Conservation (phyloP, 1,140 invertebrate genomes). For the Ruditapes philippinarum region DNA sequence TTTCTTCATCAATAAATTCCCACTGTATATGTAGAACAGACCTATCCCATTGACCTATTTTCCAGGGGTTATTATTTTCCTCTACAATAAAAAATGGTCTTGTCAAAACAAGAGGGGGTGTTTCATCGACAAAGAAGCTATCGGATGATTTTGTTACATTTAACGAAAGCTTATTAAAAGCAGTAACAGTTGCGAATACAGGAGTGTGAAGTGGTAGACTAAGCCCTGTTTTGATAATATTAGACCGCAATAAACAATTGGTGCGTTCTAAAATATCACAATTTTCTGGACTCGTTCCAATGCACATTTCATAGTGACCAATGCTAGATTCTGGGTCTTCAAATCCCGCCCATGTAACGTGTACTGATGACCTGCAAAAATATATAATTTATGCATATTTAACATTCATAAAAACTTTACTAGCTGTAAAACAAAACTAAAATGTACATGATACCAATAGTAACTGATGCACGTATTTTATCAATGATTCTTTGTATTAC, state of each 20-base stretch:
- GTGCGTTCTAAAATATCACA: slow-evolving; percentile 19
- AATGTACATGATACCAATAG: no score
- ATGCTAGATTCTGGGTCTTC: slow-evolving; percentile 63
- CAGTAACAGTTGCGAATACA: slow-evolving; percentile 54
- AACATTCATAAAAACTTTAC: no score
- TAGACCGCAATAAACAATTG: not conserved
- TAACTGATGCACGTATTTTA: no score
- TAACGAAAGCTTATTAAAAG: slow-evolving; percentile 56
- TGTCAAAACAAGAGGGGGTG: not conserved
- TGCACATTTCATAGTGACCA: slow-evolving; percentile 60
- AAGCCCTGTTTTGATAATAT: slow-evolving; percentile 23
- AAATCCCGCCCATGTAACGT: slow-evolving; percentile 61
- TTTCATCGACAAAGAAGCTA: slow-evolving; percentile 39
- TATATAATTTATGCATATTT: no score
- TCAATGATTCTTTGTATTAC: not conserved
- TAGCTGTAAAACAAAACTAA: no score
- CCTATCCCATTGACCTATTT: slow-evolving; percentile 54
- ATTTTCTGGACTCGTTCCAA: not conserved
- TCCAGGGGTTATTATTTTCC: not conserved
- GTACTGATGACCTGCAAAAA: no score
- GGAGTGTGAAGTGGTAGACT: slow-evolving; percentile 32
- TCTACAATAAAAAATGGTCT: slow-evolving; percentile 3
- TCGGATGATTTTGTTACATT: slow-evolving; percentile 47
- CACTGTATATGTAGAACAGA: slow-evolving; percentile 69
- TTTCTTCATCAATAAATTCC: slow-evolving; percentile 73